Base-by-base conservation (phyloP, 2,888 invertebrate genomes). In the Poecilus cupreus region DNA sequence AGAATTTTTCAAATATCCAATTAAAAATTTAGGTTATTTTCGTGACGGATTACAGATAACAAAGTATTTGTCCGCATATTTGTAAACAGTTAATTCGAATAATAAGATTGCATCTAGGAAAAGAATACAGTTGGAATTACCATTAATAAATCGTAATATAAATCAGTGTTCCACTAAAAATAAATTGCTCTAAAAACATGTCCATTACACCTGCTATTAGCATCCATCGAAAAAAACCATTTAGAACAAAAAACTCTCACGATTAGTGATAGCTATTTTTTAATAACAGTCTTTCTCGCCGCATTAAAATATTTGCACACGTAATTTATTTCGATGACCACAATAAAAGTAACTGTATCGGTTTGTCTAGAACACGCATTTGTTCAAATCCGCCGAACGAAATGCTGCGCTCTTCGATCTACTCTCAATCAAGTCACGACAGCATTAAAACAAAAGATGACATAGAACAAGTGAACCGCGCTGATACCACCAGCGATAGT, bases 371-470 rank as follows among this genome's bases (percentile, higher is more conserved):
- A 68, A 68, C 64, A 68, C 64, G 64, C 64, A 37, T 68, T 68
- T 68, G 64, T 68, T 68, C 16, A 37, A 68, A 60, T 60, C 60
- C 13, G 10, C 18, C 18, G 39, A 68, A 51, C 11, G 51, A 68
- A 68, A 68, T 37, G 37, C 5, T 51, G 8, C 10, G 8, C 10
- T 68, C 64, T 18, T 39, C 39, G 64, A 80, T 80, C 80, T 80
- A 43, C 72, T 72, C 80, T 57, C 72, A 80, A 80, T 80, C 80
- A 72, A 80, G 80, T 80, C 80, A 80, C 80, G 80, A 80, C 37
- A 57, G 60, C 74, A 80, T 74, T 80, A 80, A 80, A 80, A 80
- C 80, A 80, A 80, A 80, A 70, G 80, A 80, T 80, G 80, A 80
- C 80, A 80, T 72, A 57, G 74, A 80, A 80, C 80, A 80, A 80